A percentile compares a stretch with the other conserved stretches of the same genome.
phyloP scores from a whole-genome alignment of 2,113 vertebrate species.

The Ancistrus triradiatus region DNA sequence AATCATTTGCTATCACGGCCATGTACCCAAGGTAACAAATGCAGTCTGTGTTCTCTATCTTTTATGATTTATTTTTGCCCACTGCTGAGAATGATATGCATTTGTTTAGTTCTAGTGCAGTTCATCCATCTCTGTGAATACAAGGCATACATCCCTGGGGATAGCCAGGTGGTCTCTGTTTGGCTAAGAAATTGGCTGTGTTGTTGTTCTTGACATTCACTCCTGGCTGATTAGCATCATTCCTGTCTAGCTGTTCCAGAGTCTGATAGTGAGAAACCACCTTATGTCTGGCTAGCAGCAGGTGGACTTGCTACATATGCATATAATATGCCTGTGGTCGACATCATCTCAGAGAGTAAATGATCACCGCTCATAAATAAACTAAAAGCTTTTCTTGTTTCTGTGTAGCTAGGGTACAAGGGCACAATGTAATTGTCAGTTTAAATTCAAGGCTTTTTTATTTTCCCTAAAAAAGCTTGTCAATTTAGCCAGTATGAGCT shows the following conservation, averaged over 20 bases:
- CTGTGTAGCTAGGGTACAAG: too few relatives aligned
- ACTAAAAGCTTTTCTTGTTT: not conserved
- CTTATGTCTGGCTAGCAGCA: not conserved
- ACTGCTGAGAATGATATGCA: conserved; percentile 15
- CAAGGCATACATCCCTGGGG: too few relatives aligned
- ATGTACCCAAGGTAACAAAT: too few relatives aligned
- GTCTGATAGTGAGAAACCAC: not conserved
- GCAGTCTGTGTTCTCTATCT: too few relatives aligned
- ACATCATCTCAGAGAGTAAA: not conserved
- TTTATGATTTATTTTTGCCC: conserved; percentile 3
- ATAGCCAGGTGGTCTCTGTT: not conserved
- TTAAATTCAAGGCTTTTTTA: too few relatives aligned
- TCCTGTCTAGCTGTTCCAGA: not conserved
- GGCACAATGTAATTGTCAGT: too few relatives aligned
- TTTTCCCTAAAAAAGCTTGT: too few relatives aligned
- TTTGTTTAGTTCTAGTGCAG: conserved; percentile 7
- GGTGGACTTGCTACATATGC: not conserved
- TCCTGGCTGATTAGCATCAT: conserved; percentile 13
- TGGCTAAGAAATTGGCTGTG: not conserved
- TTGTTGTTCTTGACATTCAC: not conserved
- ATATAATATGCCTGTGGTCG: too few relatives aligned
- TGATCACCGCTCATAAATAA: not conserved
- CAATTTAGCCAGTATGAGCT: too few relatives aligned
- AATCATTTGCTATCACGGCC: too few relatives aligned
- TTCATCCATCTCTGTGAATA: not conserved